Conservation (phyloP, 2,797 vertebrate genomes). For the Spinus pinus region DNA sequence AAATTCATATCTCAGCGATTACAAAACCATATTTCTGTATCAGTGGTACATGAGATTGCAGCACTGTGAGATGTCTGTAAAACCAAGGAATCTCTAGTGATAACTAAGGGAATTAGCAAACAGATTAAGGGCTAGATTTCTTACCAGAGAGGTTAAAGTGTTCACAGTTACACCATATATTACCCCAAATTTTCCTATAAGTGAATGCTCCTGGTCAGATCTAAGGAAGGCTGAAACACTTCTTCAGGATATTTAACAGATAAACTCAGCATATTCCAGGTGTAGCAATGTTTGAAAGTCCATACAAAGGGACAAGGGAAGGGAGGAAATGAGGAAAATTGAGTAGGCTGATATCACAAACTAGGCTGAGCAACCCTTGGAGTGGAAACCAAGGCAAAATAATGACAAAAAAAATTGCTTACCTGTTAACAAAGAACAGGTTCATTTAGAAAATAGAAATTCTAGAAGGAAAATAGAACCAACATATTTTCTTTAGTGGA, state of each 20-base stretch:
- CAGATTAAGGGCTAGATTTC: not conserved
- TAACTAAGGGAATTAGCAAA: not conserved
- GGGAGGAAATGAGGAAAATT: not conserved
- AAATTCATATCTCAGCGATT: constrained; percentile 1
- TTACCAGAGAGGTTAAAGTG: not conserved
- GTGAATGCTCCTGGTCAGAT: rapidly evolving
- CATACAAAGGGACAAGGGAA: not conserved
- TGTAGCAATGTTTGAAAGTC: not conserved
- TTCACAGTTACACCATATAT: not conserved
- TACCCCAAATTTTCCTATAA: not conserved
- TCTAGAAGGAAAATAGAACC: not conserved
- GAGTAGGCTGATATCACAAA: not conserved
- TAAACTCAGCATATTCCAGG: not conserved
- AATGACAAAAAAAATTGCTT: not conserved
- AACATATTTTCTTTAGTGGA: not conserved
- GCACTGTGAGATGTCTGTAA: not conserved
- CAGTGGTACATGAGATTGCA: not conserved
- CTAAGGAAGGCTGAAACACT: not conserved
- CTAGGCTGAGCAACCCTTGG: not conserved
- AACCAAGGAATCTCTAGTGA: not conserved
- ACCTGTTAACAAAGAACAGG: rapidly evolving
- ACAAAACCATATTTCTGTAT: not conserved
- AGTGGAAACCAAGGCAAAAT: not conserved
- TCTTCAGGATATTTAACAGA: not conserved
- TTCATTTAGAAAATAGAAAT: not conserved